These are phyloP conservation scores for Drosophila vallismaia DNA, from an alignment of 2,888 invertebrate species.

Conservation along the genomic window DNA sequence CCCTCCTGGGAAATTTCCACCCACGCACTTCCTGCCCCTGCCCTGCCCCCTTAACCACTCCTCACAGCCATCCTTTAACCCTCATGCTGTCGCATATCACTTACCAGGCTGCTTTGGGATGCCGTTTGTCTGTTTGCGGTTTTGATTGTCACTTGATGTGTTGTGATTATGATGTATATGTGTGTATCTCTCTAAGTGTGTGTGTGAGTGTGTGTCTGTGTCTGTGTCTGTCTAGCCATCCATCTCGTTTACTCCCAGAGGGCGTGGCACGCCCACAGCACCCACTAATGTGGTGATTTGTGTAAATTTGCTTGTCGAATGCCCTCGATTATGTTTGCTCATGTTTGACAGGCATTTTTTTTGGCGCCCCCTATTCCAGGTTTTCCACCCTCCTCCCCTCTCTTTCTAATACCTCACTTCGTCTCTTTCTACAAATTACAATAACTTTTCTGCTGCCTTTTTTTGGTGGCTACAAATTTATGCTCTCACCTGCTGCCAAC, in stretches of 20 bases:
- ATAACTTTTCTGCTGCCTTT: conserved; percentile 33
- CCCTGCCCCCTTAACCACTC: neutral
- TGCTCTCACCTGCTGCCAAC: conserved; percentile 68
- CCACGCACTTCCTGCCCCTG: conserved; percentile 9
- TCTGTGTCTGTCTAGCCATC: conserved; percentile 10
- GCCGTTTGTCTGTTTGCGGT: conserved; percentile 76
- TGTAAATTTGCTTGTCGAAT: conserved; percentile 74
- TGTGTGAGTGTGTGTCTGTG: conserved; percentile 9
- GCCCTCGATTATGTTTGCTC: conserved; percentile 65
- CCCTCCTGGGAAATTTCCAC: conserved; percentile 1
- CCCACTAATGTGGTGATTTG: conserved; percentile 68
- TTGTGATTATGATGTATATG: conserved; percentile 70
- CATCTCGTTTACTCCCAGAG: conserved; percentile 12
- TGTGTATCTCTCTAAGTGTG: neutral
- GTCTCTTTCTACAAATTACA: conserved; percentile 43
- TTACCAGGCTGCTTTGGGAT: conserved; percentile 55
- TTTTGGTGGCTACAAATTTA: conserved; percentile 53
- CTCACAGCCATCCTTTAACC: neutral
- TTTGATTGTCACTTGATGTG: conserved; percentile 79
- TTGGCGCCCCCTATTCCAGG: conserved; percentile 6
- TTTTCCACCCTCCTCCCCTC: neutral
- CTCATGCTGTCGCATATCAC: conserved; percentile 34
- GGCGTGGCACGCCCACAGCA: conserved; percentile 33
- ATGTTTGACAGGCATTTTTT: conserved; percentile 47
- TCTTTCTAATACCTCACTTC: conserved; percentile 4